Percentiles rank a stretch among this genome's conserved stretches.
Conservation (phyloP, 2,888 invertebrate species). For the Dryocosmus kuriphilus region DNA sequence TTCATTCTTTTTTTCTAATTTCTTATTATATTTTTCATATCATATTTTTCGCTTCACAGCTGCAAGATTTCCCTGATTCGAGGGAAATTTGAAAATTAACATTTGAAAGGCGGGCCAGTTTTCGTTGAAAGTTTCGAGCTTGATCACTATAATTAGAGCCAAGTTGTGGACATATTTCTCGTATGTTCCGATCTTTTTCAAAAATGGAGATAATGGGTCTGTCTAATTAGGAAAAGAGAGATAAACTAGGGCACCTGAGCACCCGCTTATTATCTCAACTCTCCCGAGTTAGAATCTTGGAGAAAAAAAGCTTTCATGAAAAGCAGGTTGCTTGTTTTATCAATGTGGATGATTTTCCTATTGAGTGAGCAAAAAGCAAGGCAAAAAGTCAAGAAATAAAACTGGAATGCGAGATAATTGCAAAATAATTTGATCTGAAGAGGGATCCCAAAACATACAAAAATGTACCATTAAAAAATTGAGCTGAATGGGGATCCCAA, state of each 20-base stretch:
- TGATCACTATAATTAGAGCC: neutral
- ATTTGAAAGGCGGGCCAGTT: neutral
- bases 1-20: too few relatives aligned
- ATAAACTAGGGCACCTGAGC: constrained; percentile 12
- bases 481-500: too few relatives aligned
- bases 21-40: neutral
- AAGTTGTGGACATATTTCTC: constrained; percentile 1
- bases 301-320: constrained; percentile 24
- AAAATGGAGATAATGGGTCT: constrained; percentile 19
- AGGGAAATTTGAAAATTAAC: constrained; percentile 33
- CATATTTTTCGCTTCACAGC: constrained; percentile 43
- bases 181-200: neutral
- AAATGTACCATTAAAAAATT: too few relatives aligned
- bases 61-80: constrained; percentile 55
- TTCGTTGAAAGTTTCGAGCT: neutral
- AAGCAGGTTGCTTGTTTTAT: neutral
- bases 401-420: too few relatives aligned
- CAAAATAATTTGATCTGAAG: too few relatives aligned
- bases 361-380: too few relatives aligned
- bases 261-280: constrained; percentile 23
- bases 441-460: too few relatives aligned
- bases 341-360: too few relatives aligned
- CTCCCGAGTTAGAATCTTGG: neutral
- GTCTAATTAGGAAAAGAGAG: neutral
- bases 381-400: too few relatives aligned